Conservation (phyloP, 2,888 invertebrate genomes). For the Mythimna lalbum region DNA sequence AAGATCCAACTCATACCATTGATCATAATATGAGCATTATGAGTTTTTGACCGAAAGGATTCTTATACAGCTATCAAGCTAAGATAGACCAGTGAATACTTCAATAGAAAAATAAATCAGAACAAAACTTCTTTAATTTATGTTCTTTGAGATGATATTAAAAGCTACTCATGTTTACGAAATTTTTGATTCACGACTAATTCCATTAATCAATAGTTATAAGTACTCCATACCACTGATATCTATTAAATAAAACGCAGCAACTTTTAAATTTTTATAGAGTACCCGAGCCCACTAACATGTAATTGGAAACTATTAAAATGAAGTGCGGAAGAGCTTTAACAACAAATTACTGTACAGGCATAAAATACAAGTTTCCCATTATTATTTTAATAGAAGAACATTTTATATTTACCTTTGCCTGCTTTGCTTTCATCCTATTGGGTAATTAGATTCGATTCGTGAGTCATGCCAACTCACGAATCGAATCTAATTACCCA, state of each 20-base stretch:
- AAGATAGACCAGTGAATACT: neutral
- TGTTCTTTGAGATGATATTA: constrained; percentile 14
- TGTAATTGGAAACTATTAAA: constrained; percentile 48
- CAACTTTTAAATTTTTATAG: constrained; percentile 5
- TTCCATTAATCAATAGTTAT: constrained; percentile 6
- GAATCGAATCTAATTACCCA: constrained; percentile 16
- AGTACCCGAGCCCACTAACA: constrained; percentile 15
- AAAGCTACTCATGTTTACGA: neutral
- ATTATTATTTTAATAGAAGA: constrained; percentile 37
- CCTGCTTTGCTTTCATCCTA: neutral
- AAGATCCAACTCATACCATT: neutral
- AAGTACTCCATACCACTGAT: neutral
- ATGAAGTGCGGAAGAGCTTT: constrained; percentile 51
- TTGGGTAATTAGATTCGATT: constrained; percentile 20
- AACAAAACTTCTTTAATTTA: neutral
- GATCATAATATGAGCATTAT: neutral
- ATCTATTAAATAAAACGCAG: neutral
- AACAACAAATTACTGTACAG: constrained; percentile 19
- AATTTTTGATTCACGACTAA: constrained; percentile 1
- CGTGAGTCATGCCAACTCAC: constrained; percentile 27
- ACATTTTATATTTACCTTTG: constrained; percentile 8
- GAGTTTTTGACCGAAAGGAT: no score
- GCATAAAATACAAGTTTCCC: constrained; percentile 30
- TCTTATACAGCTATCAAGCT: neutral
- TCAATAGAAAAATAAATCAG: constrained; percentile 8